phyloP scores from a whole-genome alignment of 2,888 invertebrate species.

The Yponomeuta sedellus region DNA sequence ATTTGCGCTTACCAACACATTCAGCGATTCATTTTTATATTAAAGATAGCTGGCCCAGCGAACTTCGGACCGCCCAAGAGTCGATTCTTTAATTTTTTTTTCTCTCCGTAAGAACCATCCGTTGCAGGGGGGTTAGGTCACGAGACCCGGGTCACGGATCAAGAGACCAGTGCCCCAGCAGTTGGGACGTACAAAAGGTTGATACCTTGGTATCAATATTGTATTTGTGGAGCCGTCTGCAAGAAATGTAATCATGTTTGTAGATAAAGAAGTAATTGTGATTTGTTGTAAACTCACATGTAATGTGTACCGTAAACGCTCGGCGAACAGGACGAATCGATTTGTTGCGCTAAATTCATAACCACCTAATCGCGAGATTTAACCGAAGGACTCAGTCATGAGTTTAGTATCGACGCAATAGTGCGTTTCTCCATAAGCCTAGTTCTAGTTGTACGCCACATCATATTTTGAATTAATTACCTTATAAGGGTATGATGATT shows the following conservation, averaged over 20 bases:
- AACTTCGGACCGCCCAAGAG: no score
- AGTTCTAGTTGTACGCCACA: background rate
- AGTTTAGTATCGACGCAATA: background rate
- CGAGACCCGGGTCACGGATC: no score
- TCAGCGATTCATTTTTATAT: no score
- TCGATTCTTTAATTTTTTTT: no score
- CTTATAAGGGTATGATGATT: background rate
- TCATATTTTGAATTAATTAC: background rate
- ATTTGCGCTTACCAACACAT: no score
- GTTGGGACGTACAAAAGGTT: no score
- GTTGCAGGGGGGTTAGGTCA: no score
- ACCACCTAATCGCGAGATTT: background rate
- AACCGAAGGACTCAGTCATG: background rate
- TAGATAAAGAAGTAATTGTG: background rate
- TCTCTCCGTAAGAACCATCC: no score
- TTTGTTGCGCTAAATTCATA: background rate
- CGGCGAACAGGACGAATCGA: background rate
- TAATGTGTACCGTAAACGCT: background rate
- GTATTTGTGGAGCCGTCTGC: no score
- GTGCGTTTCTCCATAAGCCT: background rate
- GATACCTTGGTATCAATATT: no score
- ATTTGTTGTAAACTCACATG: slow-evolving; percentile 10
- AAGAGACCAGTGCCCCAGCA: no score
- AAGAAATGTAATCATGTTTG: background rate
- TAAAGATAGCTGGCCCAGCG: no score